Evolutionary conservation across 2,113 vertebrate genomes (phyloP).

Genomic region (Orthochromis indermauri): DNA sequence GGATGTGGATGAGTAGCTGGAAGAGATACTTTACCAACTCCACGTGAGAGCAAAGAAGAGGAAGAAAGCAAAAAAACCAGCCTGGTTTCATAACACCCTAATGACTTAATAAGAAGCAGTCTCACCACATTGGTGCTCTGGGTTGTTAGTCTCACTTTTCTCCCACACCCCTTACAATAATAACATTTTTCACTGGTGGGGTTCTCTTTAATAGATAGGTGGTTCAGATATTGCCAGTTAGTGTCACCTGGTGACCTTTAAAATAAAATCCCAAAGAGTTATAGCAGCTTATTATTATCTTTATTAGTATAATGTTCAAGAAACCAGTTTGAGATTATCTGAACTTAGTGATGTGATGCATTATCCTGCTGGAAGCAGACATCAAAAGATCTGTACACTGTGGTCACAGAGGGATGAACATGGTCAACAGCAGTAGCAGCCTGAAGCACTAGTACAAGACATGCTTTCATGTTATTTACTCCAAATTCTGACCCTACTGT

Average conservation of each 20-base stretch:
- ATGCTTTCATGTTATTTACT: neutral
- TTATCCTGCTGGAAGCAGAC: neutral
- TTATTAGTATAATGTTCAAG: neutral
- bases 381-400: neutral
- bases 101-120: neutral
- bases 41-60: neutral
- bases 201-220: neutral
- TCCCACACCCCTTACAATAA: neutral
- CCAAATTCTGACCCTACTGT: neutral
- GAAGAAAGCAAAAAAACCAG: neutral
- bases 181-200: neutral
- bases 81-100: neutral
- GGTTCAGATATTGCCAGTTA: neutral
- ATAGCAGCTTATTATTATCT: neutral
- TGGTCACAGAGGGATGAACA: neutral
- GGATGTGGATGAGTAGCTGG: neutral
- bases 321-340: neutral
- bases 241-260: neutral
- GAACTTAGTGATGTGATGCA: neutral
- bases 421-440: neutral
- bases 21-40: neutral
- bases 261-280: neutral
- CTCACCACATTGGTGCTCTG: neutral
- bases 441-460: neutral
- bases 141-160: neutral